Percentiles rank a stretch among this genome's conserved stretches.
These are phyloP conservation scores for Irena cyanogastra DNA, from an alignment of 2,113 vertebrate genomes.

Conservation along the genomic window DNA sequence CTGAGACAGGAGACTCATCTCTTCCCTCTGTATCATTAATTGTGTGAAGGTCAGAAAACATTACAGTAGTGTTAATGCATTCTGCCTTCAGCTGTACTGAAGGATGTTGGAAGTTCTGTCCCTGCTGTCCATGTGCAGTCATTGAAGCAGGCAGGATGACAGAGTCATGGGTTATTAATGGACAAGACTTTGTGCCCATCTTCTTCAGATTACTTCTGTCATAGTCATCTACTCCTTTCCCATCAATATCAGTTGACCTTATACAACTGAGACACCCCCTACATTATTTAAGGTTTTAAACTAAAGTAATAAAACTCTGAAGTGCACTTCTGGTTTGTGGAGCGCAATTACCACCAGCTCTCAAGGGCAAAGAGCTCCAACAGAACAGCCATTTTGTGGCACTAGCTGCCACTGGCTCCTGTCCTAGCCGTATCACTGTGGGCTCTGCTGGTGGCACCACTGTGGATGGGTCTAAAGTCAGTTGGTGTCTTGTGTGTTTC, in stretches of 20 bases:
- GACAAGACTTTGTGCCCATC: not conserved
- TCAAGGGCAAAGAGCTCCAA: conserved; percentile 13
- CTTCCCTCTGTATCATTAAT: not conserved
- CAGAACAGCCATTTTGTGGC: not conserved
- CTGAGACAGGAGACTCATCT: not conserved
- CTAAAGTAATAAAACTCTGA: not conserved
- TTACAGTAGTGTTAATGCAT: not conserved
- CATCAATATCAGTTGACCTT: conserved; percentile 23
- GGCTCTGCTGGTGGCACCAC: not conserved
- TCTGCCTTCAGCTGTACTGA: not conserved
- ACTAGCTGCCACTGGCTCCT: not conserved
- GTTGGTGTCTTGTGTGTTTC: not conserved
- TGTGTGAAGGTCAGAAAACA: not conserved
- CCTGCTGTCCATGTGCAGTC: not conserved
- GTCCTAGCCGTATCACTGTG: rapidly evolving
- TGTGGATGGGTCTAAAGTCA: not conserved
- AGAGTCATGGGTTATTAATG: conserved; percentile 13
- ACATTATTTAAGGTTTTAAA: conserved; percentile 20
- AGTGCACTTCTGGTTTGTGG: not conserved
- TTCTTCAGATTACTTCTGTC: not conserved
- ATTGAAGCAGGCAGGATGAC: not conserved
- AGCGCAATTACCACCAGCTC: not conserved
- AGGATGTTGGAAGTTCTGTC: not conserved
- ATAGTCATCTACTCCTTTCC: not conserved
- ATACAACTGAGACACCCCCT: not conserved